Evolutionary conservation across 2,888 invertebrate species (phyloP).

Genomic region (Mesorhabditis sp.): DNA sequence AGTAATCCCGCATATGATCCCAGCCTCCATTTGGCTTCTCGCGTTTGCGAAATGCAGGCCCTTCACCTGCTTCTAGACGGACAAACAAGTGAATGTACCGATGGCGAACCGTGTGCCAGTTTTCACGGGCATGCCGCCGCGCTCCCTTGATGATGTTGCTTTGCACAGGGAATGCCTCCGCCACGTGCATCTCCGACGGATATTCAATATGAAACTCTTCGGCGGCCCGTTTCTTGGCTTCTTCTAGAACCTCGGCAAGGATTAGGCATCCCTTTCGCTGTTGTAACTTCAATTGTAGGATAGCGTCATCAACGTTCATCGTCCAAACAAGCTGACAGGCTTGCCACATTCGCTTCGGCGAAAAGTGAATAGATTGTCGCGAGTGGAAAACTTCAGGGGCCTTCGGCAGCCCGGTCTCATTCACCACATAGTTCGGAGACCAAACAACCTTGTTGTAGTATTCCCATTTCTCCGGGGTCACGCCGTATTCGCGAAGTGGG

Average conservation of each 20-base stretch:
- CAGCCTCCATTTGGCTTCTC: constrained; percentile 34
- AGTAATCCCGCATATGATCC: constrained; percentile 52
- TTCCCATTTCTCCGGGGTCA: constrained; percentile 58
- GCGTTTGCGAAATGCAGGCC: constrained; percentile 21
- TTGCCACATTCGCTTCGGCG: constrained; percentile 51
- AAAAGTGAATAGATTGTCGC: constrained; percentile 38
- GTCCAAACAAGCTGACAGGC: constrained; percentile 51
- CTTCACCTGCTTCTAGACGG: constrained; percentile 46
- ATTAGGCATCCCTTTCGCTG: constrained; percentile 39
- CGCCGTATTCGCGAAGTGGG: constrained; percentile 44
- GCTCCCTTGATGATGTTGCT: constrained; percentile 49
- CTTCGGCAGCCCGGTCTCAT: constrained; percentile 55
- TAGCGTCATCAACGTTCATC: constrained; percentile 51
- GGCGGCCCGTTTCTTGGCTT: constrained; percentile 46
- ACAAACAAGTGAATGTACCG: constrained; percentile 54
- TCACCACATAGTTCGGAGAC: constrained; percentile 54
- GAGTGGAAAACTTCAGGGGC: constrained; percentile 43
- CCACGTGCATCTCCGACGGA: constrained; percentile 51
- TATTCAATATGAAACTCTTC: constrained; percentile 51
- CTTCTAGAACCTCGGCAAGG: constrained; percentile 41
- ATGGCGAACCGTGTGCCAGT: constrained; percentile 47
- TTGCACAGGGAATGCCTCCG: constrained; percentile 53
- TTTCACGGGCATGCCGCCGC: constrained; percentile 52
- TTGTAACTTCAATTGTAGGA: constrained; percentile 42
- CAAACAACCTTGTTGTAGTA: constrained; percentile 57